These are phyloP conservation scores for Pristionchus arcanus DNA, from an alignment of 2,888 invertebrate genomes.

Conservation along the genomic window DNA sequence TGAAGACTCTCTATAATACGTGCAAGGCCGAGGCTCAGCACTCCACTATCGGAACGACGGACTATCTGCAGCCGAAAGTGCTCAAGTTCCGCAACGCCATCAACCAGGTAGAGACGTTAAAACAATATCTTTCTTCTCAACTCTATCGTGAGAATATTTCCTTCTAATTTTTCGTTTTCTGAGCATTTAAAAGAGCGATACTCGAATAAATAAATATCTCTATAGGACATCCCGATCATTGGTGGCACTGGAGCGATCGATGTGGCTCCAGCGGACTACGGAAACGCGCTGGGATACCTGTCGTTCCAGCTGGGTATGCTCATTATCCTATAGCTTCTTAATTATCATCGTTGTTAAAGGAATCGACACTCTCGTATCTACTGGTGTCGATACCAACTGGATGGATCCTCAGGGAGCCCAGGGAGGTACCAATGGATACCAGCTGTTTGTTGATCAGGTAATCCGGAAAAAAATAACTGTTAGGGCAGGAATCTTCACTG, in stretches of 20 bases:
- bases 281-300: slow-evolving; percentile 33
- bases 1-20: slow-evolving; percentile 29
- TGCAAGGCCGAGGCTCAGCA: not conserved
- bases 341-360: too few relatives aligned
- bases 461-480: too few relatives aligned
- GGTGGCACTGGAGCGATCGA: not conserved
- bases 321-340: too few relatives aligned
- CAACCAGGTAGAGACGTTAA: not conserved
- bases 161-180: not conserved
- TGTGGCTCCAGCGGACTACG: not conserved
- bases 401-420: not conserved
- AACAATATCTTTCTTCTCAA: too few relatives aligned
- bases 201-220: too few relatives aligned
- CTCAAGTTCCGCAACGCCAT: not conserved
- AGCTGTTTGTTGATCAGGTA: slow-evolving; percentile 34
- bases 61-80: slow-evolving; percentile 46
- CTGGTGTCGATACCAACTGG: slow-evolving; percentile 14
- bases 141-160: too few relatives aligned
- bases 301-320: slow-evolving; percentile 9
- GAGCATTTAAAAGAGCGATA: too few relatives aligned
- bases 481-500: too few relatives aligned
- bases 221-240: slow-evolving; percentile 20
- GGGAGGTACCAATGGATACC: not conserved
- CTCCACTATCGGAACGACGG: not conserved
- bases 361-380: not conserved